phyloP scores from a whole-genome alignment of 2,797 vertebrate genomes.

The Ibycter americanus region DNA sequence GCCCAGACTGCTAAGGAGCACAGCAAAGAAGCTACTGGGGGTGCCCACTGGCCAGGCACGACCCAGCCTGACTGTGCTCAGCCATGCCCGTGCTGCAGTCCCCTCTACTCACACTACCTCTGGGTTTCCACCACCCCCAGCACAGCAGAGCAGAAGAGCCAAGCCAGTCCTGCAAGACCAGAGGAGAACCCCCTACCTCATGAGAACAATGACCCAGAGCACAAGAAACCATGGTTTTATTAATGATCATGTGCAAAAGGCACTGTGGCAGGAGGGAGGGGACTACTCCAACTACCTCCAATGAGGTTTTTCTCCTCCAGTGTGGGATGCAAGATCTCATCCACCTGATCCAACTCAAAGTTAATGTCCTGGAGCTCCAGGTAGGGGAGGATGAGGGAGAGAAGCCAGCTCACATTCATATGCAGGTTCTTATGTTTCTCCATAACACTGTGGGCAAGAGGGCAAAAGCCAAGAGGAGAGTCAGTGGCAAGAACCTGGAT shows the following conservation, averaged over 20 bases:
- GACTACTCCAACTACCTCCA: conserved; percentile 50
- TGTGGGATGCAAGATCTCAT: conserved; percentile 85
- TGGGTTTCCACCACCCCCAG: neutral
- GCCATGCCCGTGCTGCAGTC: neutral
- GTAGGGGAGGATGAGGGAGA: conserved; percentile 80
- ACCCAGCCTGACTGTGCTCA: neutral
- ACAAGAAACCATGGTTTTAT: neutral
- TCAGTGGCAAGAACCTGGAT: neutral
- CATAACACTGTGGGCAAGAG: conserved; percentile 68
- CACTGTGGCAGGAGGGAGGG: neutral
- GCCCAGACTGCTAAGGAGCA: neutral
- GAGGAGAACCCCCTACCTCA: neutral
- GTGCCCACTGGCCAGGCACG: accelerated
- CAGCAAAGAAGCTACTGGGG: neutral
- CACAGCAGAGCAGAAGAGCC: neutral
- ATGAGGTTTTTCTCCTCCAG: conserved; percentile 82
- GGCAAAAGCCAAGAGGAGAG: conserved; percentile 48
- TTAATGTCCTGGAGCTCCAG: conserved; percentile 83
- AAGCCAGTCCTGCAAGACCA: neutral
- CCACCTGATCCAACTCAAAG: conserved; percentile 78
- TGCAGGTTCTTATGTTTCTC: conserved; percentile 76
- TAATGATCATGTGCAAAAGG: neutral
- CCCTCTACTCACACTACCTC: neutral
- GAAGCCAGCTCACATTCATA: conserved; percentile 81
- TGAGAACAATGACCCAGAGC: neutral